These are phyloP conservation scores for Girardia tigrina DNA, from an alignment of 2,888 invertebrate species.

Conservation along the genomic window DNA sequence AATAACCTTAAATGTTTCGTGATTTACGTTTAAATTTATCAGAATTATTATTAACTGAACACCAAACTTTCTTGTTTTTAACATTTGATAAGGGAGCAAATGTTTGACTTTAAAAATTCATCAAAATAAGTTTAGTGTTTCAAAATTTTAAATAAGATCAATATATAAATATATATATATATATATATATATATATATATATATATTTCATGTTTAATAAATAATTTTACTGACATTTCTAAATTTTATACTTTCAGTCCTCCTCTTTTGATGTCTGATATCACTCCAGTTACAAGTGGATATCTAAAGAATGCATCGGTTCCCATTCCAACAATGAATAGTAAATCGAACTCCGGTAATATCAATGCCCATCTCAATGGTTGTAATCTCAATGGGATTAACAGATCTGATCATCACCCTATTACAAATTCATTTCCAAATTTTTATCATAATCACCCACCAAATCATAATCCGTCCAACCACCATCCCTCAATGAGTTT, in stretches of 20 bases:
- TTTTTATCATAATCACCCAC: constrained; percentile 1
- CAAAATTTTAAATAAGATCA: too few species aligned
- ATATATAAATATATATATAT: too few species aligned
- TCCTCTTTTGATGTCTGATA: not conserved
- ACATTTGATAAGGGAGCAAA: too few species aligned
- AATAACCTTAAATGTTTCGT: too few species aligned
- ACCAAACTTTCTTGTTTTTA: too few species aligned
- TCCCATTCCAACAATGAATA: constrained; percentile 5
- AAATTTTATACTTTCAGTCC: not conserved
- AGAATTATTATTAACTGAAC: too few species aligned
- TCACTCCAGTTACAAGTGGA: constrained; percentile 14
- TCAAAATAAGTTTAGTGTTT: too few species aligned
- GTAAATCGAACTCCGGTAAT: not conserved
- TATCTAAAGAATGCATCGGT: constrained; percentile 19
- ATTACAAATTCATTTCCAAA: not conserved
- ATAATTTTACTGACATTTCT: too few species aligned
- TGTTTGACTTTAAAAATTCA: too few species aligned
- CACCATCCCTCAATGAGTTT: not conserved
- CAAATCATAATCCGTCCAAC: not conserved
- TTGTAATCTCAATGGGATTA: constrained; percentile 18
- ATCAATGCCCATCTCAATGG: not conserved
- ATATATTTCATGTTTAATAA: too few species aligned
- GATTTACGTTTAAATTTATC: too few species aligned
- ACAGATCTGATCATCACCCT: not conserved
- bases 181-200: too few species aligned